Conservation (phyloP, 2,113 vertebrate genomes). For the Cranoglanis bouderius region DNA sequence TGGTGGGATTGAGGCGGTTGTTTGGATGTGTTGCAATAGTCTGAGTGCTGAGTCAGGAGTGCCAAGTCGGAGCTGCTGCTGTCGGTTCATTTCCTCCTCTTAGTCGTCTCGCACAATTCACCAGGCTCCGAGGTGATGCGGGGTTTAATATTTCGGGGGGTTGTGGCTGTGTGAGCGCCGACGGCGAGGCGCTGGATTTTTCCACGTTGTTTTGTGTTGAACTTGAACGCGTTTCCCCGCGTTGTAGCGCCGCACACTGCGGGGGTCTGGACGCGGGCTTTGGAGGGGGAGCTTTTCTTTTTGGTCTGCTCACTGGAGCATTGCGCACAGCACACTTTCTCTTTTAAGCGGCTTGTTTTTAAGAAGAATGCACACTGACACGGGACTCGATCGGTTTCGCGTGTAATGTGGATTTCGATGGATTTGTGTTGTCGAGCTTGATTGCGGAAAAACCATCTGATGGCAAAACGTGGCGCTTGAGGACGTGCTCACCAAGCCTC, state of each 20-base stretch:
- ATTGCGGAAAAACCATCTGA: constrained; percentile 74
- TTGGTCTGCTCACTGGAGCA: constrained; percentile 55
- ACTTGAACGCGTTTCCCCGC: constrained; percentile 58
- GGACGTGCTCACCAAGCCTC: constrained; percentile 65
- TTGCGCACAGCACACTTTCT: constrained; percentile 60
- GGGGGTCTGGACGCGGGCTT: constrained; percentile 17
- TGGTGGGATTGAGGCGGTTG: background rate
- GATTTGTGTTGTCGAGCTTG: constrained; percentile 70
- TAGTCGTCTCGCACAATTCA: background rate
- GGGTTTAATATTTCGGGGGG: background rate
- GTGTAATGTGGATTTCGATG: constrained; percentile 41
- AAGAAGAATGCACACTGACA: constrained; percentile 49
- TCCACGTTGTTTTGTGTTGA: constrained; percentile 49
- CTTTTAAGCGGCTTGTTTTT: constrained; percentile 49
- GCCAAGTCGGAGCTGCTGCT: constrained; percentile 42
- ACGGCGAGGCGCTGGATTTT: constrained; percentile 18
- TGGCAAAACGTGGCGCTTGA: constrained; percentile 66
- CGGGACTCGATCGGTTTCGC: constrained; percentile 21
- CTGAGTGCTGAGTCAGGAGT: constrained; percentile 74
- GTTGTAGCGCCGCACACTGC: constrained; percentile 50
- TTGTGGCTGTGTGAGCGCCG: background rate
- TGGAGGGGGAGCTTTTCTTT: constrained; percentile 54
- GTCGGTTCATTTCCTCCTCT: constrained; percentile 5
- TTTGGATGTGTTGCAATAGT: constrained; percentile 39
- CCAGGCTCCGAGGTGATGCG: background rate